Evolutionary conservation across 2,888 invertebrate genomes (phyloP), one percentile per base, ranked within the genome.

Genomic region (Acanthopleura granulata): DNA sequence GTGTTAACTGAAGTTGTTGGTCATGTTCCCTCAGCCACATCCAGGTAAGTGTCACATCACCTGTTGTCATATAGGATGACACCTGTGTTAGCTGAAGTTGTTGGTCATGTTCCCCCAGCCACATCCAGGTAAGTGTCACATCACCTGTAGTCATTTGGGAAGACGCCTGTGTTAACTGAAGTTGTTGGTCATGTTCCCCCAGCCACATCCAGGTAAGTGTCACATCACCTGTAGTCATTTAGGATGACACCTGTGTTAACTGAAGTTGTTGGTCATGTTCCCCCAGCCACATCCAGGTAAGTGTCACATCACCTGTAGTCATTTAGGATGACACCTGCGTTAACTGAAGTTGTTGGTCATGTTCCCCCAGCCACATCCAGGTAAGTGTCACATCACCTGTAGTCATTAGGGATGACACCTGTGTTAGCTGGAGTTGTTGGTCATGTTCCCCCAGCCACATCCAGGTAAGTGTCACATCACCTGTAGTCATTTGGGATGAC

Each of bases 191-290:
- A 96, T 89, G 95, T 98, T 0, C 97, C 98, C 0, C 91, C 92
- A 74, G 94, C 94, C 0, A 93, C 97, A 82, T 91, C 80, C 51
- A 87, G 86, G 91, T 90, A 74, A 78, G 40, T 40, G 40, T 40
- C 40, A 40, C 40, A 40, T 40, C 9, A 40, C 40, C 40, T 97
- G 94, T 92, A 94, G 76, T 91, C 92, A 49, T 92, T 98, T 4
- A 98, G 98, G 12, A 97, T 98, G 85, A 93, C 93, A 29, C 91
- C 91, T 14, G 90, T 91, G 76, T 88, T 90, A 40, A 97, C 98
- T 0, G 96, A 95, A 0, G 98, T 98, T 91, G 94, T 96, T 77
- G 98, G 98, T 0, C 95, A 96, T 89, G 95, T 98, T 0, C 97
- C 98, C 0, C 92, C 92, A 74, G 94, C 94, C 0, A 93, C 97